Conservation (phyloP, 2,113 vertebrate genomes). For the Junco hyemalis region DNA sequence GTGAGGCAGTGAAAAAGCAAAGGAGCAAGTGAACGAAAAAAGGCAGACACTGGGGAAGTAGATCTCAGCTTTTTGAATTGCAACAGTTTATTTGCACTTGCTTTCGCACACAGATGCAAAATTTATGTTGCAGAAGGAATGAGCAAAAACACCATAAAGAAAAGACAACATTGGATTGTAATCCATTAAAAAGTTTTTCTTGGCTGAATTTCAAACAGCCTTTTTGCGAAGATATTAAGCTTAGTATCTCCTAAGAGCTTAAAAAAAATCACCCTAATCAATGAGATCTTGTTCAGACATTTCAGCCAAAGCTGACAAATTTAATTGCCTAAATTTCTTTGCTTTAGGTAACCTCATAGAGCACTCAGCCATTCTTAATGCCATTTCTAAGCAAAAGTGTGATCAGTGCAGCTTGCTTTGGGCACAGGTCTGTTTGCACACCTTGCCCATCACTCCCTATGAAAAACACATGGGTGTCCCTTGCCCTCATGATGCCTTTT, state of each 20-base stretch:
- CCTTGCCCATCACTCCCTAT: background rate
- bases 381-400: background rate
- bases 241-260: background rate
- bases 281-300: background rate
- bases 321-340: background rate
- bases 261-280: background rate
- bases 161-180: background rate
- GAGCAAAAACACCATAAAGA: background rate
- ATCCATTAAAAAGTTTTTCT: background rate
- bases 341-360: background rate
- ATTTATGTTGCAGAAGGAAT: background rate
- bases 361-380: fast-evolving
- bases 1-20: background rate
- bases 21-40: fast-evolving
- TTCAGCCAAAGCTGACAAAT: slow-evolving; percentile 6
- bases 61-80: background rate
- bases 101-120: background rate
- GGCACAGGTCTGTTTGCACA: background rate
- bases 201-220: background rate
- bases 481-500: background rate
- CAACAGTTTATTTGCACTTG: background rate
- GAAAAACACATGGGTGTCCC: fast-evolving
- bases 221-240: background rate
- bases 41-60: background rate
- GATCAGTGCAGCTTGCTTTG: background rate